Evolutionary conservation across 1,140 invertebrate genomes (phyloP).

Genomic region (Phthorimaea operculella): DNA sequence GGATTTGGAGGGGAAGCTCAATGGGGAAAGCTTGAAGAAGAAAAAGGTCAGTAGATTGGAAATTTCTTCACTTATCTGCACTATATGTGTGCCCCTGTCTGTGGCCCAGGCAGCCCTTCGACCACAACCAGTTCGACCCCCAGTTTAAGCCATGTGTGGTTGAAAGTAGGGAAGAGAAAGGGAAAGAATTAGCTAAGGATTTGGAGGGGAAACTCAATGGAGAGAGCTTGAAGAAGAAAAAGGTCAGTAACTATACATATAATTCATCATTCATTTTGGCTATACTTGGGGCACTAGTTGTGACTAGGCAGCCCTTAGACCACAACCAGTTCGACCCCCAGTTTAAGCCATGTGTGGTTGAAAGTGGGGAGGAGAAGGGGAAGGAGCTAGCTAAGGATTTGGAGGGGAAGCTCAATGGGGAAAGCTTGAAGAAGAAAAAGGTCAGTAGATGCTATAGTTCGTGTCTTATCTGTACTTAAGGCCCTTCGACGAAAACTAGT

Average conservation of each 20-base stretch:
- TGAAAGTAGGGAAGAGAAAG: slow-evolving; percentile 33
- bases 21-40: slow-evolving; percentile 42
- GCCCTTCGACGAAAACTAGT: slow-evolving; percentile 64
- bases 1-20: slow-evolving; percentile 52
- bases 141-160: slow-evolving; percentile 44
- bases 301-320: slow-evolving; percentile 56
- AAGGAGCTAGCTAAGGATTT: slow-evolving; percentile 56
- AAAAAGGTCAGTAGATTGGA: slow-evolving; percentile 51
- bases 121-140: slow-evolving; percentile 65
- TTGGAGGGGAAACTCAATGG: slow-evolving; percentile 51
- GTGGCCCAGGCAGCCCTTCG: slow-evolving; percentile 54
- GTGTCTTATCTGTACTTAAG: too few relatives aligned
- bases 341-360: slow-evolving; percentile 42
- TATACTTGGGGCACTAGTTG: slow-evolving; percentile 71
- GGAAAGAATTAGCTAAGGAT: slow-evolving; percentile 53
- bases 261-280: too few relatives aligned
- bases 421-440: slow-evolving; percentile 48
- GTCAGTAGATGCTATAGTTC: too few relatives aligned
- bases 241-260: too few relatives aligned
- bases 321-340: slow-evolving; percentile 63
- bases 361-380: slow-evolving; percentile 34
- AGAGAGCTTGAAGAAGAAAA: slow-evolving; percentile 46
- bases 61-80: too few relatives aligned
- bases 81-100: slow-evolving; percentile 71
- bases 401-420: slow-evolving; percentile 52